Evolutionary conservation across 2,113 vertebrate species (phyloP).

Genomic region (crab-eating macaque (Macaca fascicularis)): DNA sequence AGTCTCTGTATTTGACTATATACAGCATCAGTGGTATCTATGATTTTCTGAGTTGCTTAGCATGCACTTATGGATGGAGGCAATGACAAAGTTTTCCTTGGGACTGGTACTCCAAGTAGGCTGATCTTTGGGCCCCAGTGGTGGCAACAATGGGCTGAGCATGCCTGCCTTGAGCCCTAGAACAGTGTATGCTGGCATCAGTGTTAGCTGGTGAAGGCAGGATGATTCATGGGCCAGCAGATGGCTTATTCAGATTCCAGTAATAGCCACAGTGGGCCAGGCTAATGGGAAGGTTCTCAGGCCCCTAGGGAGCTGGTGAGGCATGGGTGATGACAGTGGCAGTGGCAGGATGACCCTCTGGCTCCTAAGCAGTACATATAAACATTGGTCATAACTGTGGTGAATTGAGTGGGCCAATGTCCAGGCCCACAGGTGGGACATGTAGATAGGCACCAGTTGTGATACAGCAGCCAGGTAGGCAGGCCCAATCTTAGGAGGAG

Average conservation of each 20-base stretch:
- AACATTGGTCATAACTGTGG: not conserved
- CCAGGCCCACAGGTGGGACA: not conserved
- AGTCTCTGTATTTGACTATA: not conserved
- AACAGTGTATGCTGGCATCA: not conserved
- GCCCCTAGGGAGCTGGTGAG: not conserved
- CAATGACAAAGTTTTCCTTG: not conserved
- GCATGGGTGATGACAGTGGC: not conserved
- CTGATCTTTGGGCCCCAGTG: not conserved
- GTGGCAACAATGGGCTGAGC: not conserved
- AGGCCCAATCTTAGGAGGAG: not conserved
- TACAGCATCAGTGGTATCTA: not conserved
- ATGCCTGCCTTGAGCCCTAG: not conserved
- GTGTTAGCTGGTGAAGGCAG: not conserved
- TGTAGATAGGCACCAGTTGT: not conserved
- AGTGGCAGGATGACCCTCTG: not conserved
- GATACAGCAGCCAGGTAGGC: not conserved
- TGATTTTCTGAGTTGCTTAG: not conserved
- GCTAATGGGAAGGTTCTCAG: not conserved
- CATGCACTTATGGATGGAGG: not conserved
- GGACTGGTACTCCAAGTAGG: not conserved
- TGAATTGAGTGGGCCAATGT: not conserved
- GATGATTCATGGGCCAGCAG: not conserved
- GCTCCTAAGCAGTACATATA: not conserved
- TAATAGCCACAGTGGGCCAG: not conserved
- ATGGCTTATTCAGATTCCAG: not conserved